phyloP scores from a whole-genome alignment of 1,140 invertebrate genomes.

The Gryllus bimaculatus region DNA sequence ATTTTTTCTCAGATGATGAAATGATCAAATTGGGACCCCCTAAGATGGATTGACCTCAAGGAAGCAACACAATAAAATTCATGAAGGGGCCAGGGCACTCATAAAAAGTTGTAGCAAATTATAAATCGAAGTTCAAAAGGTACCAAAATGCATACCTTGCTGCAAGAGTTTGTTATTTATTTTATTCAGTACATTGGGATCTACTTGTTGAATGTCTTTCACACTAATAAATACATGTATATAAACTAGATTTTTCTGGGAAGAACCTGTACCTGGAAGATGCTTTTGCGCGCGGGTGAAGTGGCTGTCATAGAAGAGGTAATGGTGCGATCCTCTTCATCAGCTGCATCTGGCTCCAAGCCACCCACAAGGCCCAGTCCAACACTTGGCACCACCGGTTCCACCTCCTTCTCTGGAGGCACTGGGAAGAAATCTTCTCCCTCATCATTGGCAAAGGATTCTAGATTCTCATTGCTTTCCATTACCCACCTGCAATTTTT shows the following conservation, averaged over 20 bases:
- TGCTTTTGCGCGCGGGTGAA: slow-evolving; percentile 19
- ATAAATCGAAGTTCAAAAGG: neutral
- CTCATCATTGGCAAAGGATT: neutral
- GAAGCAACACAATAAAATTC: no score
- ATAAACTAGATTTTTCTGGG: neutral
- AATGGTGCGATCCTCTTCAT: slow-evolving; percentile 20
- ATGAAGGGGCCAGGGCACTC: no score
- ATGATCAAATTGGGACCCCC: no score
- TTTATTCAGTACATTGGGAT: neutral
- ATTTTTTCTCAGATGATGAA: no score
- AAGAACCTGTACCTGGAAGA: slow-evolving; percentile 15
- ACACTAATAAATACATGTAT: neutral
- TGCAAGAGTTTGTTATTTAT: neutral
- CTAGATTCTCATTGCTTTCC: slow-evolving; percentile 7
- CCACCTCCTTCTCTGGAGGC: neutral
- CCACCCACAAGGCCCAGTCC: neutral
- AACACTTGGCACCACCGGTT: neutral
- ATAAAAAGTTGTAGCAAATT: neutral
- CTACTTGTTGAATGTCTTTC: no score
- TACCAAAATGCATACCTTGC: neutral
- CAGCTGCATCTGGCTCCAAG: neutral
- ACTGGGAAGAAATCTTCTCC: neutral
- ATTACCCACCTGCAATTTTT: neutral
- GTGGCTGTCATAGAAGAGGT: slow-evolving; percentile 21
- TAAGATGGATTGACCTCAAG: no score